phyloP scores from a whole-genome alignment of 2,888 invertebrate genomes.

The Nineta flava region DNA sequence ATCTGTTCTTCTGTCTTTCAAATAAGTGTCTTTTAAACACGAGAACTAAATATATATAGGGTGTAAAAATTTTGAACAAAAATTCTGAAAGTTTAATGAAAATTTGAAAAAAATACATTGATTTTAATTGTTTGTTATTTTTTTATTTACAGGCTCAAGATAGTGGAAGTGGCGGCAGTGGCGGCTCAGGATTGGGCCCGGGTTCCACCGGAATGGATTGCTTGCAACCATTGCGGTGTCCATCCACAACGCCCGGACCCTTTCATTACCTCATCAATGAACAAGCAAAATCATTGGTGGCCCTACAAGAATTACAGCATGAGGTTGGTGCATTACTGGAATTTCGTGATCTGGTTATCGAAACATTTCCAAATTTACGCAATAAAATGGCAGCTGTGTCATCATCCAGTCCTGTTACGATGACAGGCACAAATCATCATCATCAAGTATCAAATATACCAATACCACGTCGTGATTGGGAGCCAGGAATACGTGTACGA shows the following conservation, averaged over 20 bases:
- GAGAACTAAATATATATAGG: too few species aligned
- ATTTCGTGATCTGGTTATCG: slow-evolving; percentile 87
- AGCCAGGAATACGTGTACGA: slow-evolving; percentile 63
- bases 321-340: slow-evolving; percentile 82
- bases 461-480: slow-evolving; percentile 52
- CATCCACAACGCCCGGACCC: slow-evolving; percentile 51
- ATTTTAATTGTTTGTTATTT: background rate
- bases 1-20: too few species aligned
- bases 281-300: slow-evolving; percentile 76
- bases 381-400: slow-evolving; percentile 63
- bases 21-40: too few species aligned
- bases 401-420: slow-evolving; percentile 15
- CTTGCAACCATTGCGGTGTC: slow-evolving; percentile 57
- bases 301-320: slow-evolving; percentile 82
- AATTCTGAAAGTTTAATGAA: too few species aligned
- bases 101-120: background rate
- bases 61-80: too few species aligned
- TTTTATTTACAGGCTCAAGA: slow-evolving; percentile 6
- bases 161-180: slow-evolving; percentile 20
- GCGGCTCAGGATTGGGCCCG: slow-evolving; percentile 17
- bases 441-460: slow-evolving; percentile 32
- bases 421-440: slow-evolving; percentile 11
- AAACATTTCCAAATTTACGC: slow-evolving; percentile 82
- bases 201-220: slow-evolving; percentile 63
- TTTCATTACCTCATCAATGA: slow-evolving; percentile 74